A percentile compares a stretch with the other conserved stretches of the same genome.
Evolutionary conservation across 2,888 invertebrate genomes (phyloP).

Genomic region (Automeris io): DNA sequence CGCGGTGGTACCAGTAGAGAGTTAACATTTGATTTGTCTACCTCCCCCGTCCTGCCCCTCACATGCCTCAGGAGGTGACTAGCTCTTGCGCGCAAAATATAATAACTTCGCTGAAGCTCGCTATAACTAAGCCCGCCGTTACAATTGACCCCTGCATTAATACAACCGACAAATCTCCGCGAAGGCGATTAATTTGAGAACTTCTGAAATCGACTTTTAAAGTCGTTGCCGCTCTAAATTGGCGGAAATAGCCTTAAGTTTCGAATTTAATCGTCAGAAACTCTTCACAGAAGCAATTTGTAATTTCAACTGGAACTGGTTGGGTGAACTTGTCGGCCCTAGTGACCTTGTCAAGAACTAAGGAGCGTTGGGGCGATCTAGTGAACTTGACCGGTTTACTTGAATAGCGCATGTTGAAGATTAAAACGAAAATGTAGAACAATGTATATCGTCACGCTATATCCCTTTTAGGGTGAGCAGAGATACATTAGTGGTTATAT

Average conservation of each 20-base stretch:
- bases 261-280: slow-evolving; percentile 29
- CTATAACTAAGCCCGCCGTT: not conserved
- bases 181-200: slow-evolving; percentile 24
- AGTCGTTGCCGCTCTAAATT: slow-evolving; percentile 34
- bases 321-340: slow-evolving; percentile 11
- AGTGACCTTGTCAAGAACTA: slow-evolving; percentile 10
- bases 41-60: too few species aligned
- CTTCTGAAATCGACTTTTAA: slow-evolving; percentile 23
- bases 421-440: too few species aligned
- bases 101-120: not conserved
- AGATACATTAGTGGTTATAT: too few species aligned
- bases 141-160: slow-evolving; percentile 8
- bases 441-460: too few species aligned
- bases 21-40: too few species aligned
- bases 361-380: not conserved
- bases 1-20: too few species aligned
- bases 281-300: slow-evolving; percentile 29
- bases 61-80: too few species aligned
- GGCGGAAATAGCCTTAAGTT: slow-evolving; percentile 35
- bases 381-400: not conserved
- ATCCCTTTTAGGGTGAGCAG: too few species aligned
- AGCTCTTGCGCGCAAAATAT: not conserved
- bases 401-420: too few species aligned
- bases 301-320: slow-evolving; percentile 21
- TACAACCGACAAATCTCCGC: slow-evolving; percentile 23